Conservation (phyloP, 2,797 vertebrate species). For the Poeciliopsis gracilis region DNA sequence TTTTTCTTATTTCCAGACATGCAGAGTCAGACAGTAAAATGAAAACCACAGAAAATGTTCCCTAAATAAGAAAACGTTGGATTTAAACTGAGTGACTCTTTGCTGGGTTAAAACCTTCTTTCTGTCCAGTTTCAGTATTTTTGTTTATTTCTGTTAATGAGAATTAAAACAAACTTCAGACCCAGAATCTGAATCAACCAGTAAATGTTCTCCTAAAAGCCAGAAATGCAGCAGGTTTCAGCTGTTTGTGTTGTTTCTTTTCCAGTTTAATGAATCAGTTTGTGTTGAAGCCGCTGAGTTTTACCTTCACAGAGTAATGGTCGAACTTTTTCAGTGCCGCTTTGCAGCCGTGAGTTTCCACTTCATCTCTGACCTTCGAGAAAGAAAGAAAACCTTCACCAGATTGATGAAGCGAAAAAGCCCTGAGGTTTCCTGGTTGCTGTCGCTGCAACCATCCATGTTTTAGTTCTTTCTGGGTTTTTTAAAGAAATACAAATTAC, state of each 20-base stretch:
- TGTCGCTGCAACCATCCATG: not conserved
- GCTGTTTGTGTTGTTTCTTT: not conserved
- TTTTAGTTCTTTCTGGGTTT: not conserved
- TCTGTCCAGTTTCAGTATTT: not conserved
- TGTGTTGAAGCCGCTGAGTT: not conserved
- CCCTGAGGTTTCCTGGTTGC: not conserved
- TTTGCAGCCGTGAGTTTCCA: slow-evolving; percentile 59
- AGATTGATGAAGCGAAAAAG: not conserved
- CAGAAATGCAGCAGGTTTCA: not conserved
- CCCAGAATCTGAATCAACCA: not conserved
- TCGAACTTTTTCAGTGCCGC: slow-evolving; percentile 61
- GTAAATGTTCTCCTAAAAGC: not conserved
- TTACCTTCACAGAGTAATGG: slow-evolving; percentile 75
- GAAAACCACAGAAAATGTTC: not conserved
- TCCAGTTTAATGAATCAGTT: not conserved
- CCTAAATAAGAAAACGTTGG: not conserved
- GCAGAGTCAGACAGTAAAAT: not conserved
- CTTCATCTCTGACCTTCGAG: slow-evolving; percentile 65
- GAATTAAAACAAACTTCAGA: no score
- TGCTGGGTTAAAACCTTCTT: not conserved
- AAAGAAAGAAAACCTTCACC: not conserved
- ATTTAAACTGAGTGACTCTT: not conserved
- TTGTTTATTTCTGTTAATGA: not conserved
- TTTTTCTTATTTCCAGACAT: not conserved
- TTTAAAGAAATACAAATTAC: not conserved